Conservation (phyloP, 2,888 invertebrate genomes). For the Scaptomyza cyrtandrae region DNA sequence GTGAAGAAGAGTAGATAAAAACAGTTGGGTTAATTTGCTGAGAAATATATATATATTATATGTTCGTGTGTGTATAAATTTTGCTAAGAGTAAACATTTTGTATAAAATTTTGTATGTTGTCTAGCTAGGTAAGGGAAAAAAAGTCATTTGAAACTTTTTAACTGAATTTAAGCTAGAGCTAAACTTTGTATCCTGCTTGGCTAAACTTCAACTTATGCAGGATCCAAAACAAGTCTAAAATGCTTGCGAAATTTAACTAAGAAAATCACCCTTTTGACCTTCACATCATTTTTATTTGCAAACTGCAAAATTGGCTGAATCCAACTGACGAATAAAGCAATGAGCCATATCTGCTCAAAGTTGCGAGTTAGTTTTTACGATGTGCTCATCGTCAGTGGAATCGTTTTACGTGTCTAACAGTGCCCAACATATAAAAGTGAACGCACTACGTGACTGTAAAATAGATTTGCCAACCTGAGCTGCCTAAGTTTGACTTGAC, state of each 20-base stretch:
- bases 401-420: constrained; percentile 46
- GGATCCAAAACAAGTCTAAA: neutral
- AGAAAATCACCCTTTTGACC: constrained; percentile 10
- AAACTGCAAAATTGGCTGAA: neutral
- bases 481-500: constrained; percentile 7
- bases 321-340: constrained; percentile 21
- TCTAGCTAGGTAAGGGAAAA: neutral
- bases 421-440: constrained; percentile 2
- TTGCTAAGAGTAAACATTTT: too few relatives aligned
- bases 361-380: constrained; percentile 38
- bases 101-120: neutral
- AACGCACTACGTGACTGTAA: constrained; percentile 51
- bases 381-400: constrained; percentile 29
- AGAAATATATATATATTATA: neutral
- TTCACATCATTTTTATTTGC: constrained; percentile 9
- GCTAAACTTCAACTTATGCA: neutral
- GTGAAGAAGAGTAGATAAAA: neutral
- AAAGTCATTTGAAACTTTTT: neutral
- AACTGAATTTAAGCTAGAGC: neutral
- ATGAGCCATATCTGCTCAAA: constrained; percentile 34
- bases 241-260: neutral
- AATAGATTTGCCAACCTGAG: constrained; percentile 26
- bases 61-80: neutral
- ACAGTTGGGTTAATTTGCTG: neutral
- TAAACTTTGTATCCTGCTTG: neutral